phyloP scores from a whole-genome alignment of 92 coral and sea anemone genomes.

The Parazoanthus darwini region DNA sequence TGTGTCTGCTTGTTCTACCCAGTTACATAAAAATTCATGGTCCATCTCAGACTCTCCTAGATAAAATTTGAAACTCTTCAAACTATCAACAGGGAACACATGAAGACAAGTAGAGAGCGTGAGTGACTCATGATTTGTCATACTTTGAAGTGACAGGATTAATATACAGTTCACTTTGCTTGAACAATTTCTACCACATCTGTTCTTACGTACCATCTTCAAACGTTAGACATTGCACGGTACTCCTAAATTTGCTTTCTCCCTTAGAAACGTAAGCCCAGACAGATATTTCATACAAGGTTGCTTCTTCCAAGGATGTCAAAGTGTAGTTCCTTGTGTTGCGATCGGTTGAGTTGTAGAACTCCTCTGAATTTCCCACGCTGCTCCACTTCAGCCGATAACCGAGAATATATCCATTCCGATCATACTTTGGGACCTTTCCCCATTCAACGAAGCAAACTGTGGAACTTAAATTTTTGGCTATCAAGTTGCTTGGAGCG shows the following conservation, averaged over 20 bases:
- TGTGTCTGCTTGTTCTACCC: too few species aligned
- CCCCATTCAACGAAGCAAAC: constrained; percentile 35
- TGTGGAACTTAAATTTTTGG: constrained; percentile 16
- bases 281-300: constrained; percentile 35
- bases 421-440: neutral
- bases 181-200: neutral
- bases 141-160: too few species aligned
- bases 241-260: neutral
- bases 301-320: constrained; percentile 1
- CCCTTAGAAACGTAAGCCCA: constrained; percentile 11
- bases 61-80: too few species aligned
- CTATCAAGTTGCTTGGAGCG: constrained; percentile 15
- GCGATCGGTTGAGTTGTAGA: neutral
- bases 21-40: too few species aligned
- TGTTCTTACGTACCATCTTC: constrained; percentile 15
- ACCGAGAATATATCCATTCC: constrained; percentile 15
- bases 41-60: too few species aligned
- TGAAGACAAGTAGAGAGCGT: too few species aligned
- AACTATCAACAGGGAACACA: too few species aligned
- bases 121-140: too few species aligned
- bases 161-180: too few species aligned
- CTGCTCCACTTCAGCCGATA: constrained; percentile 18
- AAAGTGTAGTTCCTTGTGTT: constrained; percentile 8
- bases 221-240: constrained; percentile 25
- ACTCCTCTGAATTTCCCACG: neutral